Conservation (phyloP, 2,888 invertebrate genomes). For the Stomorhina lunata region DNA sequence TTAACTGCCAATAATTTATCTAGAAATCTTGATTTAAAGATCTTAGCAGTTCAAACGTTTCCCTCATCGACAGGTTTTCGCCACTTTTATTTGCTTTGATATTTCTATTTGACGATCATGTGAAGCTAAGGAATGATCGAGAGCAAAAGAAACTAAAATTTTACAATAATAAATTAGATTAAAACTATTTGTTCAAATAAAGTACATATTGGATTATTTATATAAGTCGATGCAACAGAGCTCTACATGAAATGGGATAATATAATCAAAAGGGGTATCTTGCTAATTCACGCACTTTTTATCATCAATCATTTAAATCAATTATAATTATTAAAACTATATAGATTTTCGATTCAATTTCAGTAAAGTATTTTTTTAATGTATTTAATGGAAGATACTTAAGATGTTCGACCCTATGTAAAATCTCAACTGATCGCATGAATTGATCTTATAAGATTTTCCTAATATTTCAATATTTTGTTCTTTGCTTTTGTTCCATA, state of each 20-base stretch:
- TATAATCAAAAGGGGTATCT: not conserved
- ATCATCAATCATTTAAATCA: too few species aligned
- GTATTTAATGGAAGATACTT: too few species aligned
- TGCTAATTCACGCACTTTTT: not conserved
- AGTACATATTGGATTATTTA: not conserved
- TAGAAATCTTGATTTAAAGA: constrained; percentile 48
- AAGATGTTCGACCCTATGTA: too few species aligned
- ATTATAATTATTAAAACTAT: too few species aligned
- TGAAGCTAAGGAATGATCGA: not conserved
- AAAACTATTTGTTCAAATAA: constrained; percentile 22
- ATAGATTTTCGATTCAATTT: too few species aligned
- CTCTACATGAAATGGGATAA: not conserved
- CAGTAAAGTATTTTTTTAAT: too few species aligned
- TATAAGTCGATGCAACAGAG: not conserved
- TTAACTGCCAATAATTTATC: constrained; percentile 49
- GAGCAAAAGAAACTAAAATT: not conserved
- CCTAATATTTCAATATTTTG: too few species aligned
- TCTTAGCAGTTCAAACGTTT: constrained; percentile 30
- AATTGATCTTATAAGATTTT: too few species aligned
- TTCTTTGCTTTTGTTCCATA: not conserved
- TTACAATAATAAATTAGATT: constrained; percentile 24
- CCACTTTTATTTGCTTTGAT: constrained; percentile 44
- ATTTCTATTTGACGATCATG: constrained; percentile 44
- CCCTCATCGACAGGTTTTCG: constrained; percentile 17
- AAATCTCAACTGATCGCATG: too few species aligned